Base-by-base conservation (phyloP, 2,113 vertebrate genomes). In the Rhinichthys klamathensis region DNA sequence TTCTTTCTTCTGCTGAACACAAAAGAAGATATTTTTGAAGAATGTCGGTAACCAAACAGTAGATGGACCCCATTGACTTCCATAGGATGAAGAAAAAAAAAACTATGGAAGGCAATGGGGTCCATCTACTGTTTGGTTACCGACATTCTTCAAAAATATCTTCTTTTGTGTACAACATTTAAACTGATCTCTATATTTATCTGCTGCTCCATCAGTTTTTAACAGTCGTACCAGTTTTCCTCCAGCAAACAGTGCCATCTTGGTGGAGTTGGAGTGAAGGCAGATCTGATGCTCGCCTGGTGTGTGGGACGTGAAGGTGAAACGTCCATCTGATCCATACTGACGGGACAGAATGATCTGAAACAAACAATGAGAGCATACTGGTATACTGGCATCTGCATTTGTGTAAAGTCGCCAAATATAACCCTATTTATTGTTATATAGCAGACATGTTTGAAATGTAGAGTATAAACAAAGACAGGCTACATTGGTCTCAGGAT, bases 261-360 rank as follows among this genome's bases (percentile, higher is more conserved):
- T 96, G n/a, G 97, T 97, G 76, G 97, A 98, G 91, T 98, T 99
- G 88, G 97, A 99, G 93, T 98, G 97, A 70, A 99, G 92, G 91
- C 97, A 99, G 91, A 99, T 98, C 92, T 98, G 97, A 91, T 99
- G 97, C 83, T 99, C 97, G 1, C 97, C 97, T 0, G 97, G 97
- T 0, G 96, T 98, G 92, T 98, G 97, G 0, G 97, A 98, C 0
- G 97, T 98, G 91, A 98, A 99, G 13, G 96, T 98, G 93, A 99
- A 99, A 4, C 97, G 95, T 0, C 97, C 97, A 44, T 99, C 97
- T 0, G 97, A 97, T 54, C 97, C 97, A 0, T 99, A 99, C 84
- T 98, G 97, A 70, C 97, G 94, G 1, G 97, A 99, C 6, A 98
- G 93, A 46, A 99, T 95, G 75, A 97, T 93, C 97, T 98, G 91